Percentiles rank a stretch among this genome's conserved stretches.
Evolutionary conservation across 2,888 invertebrate genomes (phyloP).

Genomic region (Anoplius nigerrimus): DNA sequence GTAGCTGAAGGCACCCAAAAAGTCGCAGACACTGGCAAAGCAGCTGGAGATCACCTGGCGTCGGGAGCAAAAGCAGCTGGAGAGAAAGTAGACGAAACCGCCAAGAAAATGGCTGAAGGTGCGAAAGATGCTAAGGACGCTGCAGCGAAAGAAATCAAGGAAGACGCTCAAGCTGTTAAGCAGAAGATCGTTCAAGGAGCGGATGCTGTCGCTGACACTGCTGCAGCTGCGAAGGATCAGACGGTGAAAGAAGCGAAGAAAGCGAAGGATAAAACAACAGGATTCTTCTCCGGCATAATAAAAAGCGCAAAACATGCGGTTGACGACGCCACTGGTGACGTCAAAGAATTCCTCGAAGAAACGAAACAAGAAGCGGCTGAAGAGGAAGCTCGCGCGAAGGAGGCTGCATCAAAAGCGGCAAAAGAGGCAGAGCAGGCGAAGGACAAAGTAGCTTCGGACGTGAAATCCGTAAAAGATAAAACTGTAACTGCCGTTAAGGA

Average conservation of each 20-base stretch:
- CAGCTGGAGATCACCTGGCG: conserved; percentile 72
- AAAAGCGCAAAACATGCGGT: conserved; percentile 59
- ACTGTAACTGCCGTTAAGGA: conserved; percentile 10
- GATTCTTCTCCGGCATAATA: conserved; percentile 62
- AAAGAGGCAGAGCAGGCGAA: conserved; percentile 64
- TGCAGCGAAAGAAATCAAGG: conserved; percentile 29
- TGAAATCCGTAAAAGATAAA: conserved; percentile 2
- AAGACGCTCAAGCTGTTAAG: conserved; percentile 29
- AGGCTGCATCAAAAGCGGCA: conserved; percentile 36
- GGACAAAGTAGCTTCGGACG: background rate
- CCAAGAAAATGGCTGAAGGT: conserved; percentile 28
- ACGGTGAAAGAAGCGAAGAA: conserved; percentile 53
- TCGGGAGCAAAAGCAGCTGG: conserved; percentile 49
- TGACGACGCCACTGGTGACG: conserved; percentile 50
- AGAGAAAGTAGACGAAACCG: conserved; percentile 22
- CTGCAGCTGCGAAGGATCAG: conserved; percentile 45
- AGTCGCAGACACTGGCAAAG: conserved; percentile 74
- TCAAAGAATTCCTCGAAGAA: conserved; percentile 59
- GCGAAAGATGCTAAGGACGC: conserved; percentile 41
- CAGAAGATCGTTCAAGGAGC: conserved; percentile 34
- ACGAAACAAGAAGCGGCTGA: conserved; percentile 47
- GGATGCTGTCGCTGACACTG: conserved; percentile 38
- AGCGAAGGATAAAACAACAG: conserved; percentile 56
- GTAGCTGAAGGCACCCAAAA: conserved; percentile 45
- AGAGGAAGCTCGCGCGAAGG: conserved; percentile 27